Evolutionary conservation across 2,888 invertebrate species (phyloP), one percentile per base, ranked within the genome.

Genomic region (Omphaloscelis lunosa): DNA sequence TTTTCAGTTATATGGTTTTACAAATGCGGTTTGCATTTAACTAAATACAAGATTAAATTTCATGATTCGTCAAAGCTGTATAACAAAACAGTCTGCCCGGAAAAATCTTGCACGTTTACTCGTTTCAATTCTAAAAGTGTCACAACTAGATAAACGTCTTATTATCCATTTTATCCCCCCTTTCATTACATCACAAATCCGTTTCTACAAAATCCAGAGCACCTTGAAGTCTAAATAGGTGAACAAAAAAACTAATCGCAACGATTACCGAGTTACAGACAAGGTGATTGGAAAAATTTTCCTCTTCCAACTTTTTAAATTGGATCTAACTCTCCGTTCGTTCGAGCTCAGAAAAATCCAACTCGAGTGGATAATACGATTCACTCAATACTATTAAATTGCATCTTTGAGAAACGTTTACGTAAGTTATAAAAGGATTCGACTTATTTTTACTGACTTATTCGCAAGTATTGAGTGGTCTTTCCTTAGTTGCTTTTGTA

Each of bases 241-340:
- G 82, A 84, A 83, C 84, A 88, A 93, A 94, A 93, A 93, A 93
- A 89, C 92, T 93, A 95, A 95, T 94, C 93, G 93, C 93, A 91
- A 84, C 93, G 93, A 95, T 96, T 95, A 95, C 95, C 87, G 90
- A 88, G 90, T 91, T 85, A 79, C 88, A 89, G 85, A 89, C 90
- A 91, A 91, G 92, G 95, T 95, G 96, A 96, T 96, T 96, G 96
- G 96, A 95, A 95, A 95, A 95, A 94, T 94, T 95, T 94, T 93
- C 93, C 94, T 93, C 90, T 90, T 92, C 91, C 89, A 95, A 96
- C 94, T 95, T 96, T 95, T 95, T 95, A 96, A 96, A 96, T 96
- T 96, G 96, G 96, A 96, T 96, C 92, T 90, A 93, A 92, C 91
- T 91, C 93, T 94, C 93, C 92, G 95, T 94, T 95, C 93, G 90